These are phyloP conservation scores for Andricus grossulariae DNA, from an alignment of 1,140 invertebrate genomes.

Conservation along the genomic window DNA sequence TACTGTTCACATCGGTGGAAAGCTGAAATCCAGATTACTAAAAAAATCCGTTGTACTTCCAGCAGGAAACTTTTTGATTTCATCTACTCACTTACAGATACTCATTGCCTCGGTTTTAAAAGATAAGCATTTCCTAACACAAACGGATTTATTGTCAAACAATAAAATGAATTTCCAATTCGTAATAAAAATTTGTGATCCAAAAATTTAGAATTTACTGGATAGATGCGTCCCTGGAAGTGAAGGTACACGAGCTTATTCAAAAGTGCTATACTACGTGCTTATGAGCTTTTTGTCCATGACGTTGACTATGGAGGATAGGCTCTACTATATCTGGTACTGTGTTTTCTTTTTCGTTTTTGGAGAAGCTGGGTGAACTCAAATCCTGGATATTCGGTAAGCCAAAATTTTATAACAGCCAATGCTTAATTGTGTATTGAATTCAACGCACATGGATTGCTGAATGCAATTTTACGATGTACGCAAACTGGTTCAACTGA, in stretches of 20 bases:
- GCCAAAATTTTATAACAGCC: neutral
- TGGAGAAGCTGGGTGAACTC: neutral
- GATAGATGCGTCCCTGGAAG: conserved; percentile 39
- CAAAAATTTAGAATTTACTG: too few relatives aligned
- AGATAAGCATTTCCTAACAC: conserved; percentile 46
- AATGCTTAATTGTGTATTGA: neutral
- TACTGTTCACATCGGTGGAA: conserved; percentile 40
- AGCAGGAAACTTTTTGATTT: conserved; percentile 36
- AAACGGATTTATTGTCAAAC: conserved; percentile 38
- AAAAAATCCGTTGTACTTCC: conserved; percentile 45
- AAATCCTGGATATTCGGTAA: neutral
- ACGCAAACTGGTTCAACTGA: too few relatives aligned
- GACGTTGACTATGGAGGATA: neutral
- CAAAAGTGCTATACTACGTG: conserved; percentile 38
- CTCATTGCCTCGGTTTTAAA: conserved; percentile 33
- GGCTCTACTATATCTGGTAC: neutral
- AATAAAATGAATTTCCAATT: too few relatives aligned
- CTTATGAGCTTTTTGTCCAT: conserved; percentile 33
- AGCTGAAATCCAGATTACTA: conserved; percentile 38
- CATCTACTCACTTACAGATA: conserved; percentile 37
- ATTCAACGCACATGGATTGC: too few relatives aligned
- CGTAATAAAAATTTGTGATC: too few relatives aligned
- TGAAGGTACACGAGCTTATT: conserved; percentile 36
- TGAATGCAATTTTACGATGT: too few relatives aligned
- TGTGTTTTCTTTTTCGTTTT: too few relatives aligned